Percentiles rank a stretch among this genome's conserved stretches.
These are phyloP conservation scores for Torymus aiolomorphi DNA, from an alignment of 2,888 invertebrate genomes.

Conservation along the genomic window DNA sequence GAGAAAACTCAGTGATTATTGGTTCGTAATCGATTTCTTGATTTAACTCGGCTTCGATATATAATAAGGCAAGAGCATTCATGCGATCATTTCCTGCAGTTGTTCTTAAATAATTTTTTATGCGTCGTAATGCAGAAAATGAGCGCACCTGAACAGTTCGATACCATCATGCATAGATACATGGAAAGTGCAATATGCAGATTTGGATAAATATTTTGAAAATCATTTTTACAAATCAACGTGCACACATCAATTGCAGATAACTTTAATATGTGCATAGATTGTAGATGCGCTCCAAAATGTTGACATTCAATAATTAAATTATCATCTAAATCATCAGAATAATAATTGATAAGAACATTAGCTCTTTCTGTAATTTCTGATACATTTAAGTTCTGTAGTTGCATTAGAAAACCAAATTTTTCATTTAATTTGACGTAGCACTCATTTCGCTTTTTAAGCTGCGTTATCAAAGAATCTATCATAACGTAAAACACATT, in stretches of 20 bases:
- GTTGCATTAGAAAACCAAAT: conserved; percentile 18
- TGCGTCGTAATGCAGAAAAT: conserved; percentile 50
- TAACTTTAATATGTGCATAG: not conserved
- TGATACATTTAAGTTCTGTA: not conserved
- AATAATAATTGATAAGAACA: not conserved
- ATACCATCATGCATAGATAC: conserved; percentile 34
- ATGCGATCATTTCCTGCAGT: too few relatives aligned
- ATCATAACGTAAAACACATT: not conserved
- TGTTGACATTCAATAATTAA: conserved; percentile 26
- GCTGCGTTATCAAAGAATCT: not conserved
- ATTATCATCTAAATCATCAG: conserved; percentile 24
- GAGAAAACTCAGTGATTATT: too few relatives aligned
- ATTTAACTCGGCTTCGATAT: too few relatives aligned
- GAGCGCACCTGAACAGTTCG: conserved; percentile 45
- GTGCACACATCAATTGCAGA: conserved; percentile 4
- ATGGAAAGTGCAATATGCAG: conserved; percentile 38
- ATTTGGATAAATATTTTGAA: conserved; percentile 28
- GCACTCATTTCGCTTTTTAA: not conserved
- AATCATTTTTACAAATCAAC: conserved; percentile 1
- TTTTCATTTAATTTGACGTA: conserved; percentile 16
- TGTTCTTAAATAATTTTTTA: conserved; percentile 49
- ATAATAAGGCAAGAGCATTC: too few relatives aligned
- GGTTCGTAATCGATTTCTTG: too few relatives aligned
- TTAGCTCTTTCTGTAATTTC: conserved; percentile 13
- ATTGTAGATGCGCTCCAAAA: conserved; percentile 11